A percentile compares a stretch with the other conserved stretches of the same genome.
phyloP scores from a whole-genome alignment of 2,888 invertebrate species.

The Chrysodeixis includens region DNA sequence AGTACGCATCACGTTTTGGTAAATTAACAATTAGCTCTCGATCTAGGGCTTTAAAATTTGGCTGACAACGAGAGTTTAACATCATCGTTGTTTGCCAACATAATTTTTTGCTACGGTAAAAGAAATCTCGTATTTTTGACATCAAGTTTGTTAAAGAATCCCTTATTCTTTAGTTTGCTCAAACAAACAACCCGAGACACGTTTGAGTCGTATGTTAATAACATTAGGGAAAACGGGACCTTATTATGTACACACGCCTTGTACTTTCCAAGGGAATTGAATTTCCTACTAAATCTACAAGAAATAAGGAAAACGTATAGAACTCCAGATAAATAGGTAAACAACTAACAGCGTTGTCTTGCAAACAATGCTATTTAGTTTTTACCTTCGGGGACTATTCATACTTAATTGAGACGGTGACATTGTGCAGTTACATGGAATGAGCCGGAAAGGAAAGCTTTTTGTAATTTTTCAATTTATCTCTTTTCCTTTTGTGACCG shows the following conservation, averaged over 20 bases:
- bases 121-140: slow-evolving; percentile 14
- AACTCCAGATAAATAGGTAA: slow-evolving; percentile 54
- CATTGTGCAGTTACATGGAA: slow-evolving; percentile 12
- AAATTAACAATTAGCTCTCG: slow-evolving; percentile 12
- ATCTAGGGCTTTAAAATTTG: background rate
- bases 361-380: slow-evolving; percentile 38
- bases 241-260: slow-evolving; percentile 59
- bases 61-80: background rate
- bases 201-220: slow-evolving; percentile 64
- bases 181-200: slow-evolving; percentile 62
- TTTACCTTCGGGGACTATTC: slow-evolving; percentile 28
- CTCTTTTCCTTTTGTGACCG: slow-evolving; percentile 16
- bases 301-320: slow-evolving; percentile 47
- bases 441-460: slow-evolving; percentile 4
- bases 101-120: slow-evolving; percentile 9
- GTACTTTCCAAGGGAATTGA: slow-evolving; percentile 58
- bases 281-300: slow-evolving; percentile 61
- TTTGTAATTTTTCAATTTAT: slow-evolving; percentile 9
- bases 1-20: slow-evolving; percentile 9
- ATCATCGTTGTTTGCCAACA: background rate
- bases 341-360: slow-evolving; percentile 39
- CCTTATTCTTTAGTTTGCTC: slow-evolving; percentile 48
- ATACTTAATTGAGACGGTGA: slow-evolving; percentile 26
- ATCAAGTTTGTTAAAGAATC: slow-evolving; percentile 32
- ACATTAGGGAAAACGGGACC: slow-evolving; percentile 44